These are phyloP conservation scores for Diabrotica undecimpunctata DNA, from an alignment of 1,140 invertebrate species.

Conservation along the genomic window DNA sequence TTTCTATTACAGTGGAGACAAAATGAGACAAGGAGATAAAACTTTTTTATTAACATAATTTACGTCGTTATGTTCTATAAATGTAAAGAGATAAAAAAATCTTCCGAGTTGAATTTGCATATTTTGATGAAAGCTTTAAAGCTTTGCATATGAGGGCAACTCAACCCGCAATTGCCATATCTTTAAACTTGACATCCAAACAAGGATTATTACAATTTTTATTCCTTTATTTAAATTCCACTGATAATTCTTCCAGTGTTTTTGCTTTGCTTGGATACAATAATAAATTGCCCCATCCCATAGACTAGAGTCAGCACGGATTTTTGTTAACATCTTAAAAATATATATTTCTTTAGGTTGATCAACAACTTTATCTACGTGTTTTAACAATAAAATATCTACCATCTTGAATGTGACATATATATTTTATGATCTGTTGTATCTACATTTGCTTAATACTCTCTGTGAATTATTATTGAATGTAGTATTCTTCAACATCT, in stretches of 20 bases:
- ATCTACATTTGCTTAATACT: too few species aligned
- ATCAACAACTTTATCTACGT: too few species aligned
- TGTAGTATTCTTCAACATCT: too few species aligned
- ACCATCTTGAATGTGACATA: too few species aligned
- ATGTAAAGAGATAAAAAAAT: conserved; percentile 3
- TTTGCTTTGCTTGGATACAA: neutral
- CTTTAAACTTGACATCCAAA: neutral
- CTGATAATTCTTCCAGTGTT: neutral
- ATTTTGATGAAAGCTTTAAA: neutral
- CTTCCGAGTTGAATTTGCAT: neutral
- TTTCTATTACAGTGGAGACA: neutral
- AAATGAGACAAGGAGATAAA: conserved; percentile 2
- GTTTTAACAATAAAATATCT: too few species aligned
- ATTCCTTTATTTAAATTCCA: neutral
- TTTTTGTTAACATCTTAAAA: too few species aligned
- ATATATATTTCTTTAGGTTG: too few species aligned
- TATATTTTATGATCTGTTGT: too few species aligned
- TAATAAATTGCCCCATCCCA: too few species aligned
- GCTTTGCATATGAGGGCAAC: neutral
- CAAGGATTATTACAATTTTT: neutral
- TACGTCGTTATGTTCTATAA: conserved; percentile 2
- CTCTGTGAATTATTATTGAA: too few species aligned
- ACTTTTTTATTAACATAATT: conserved; percentile 3
- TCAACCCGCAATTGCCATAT: conserved; percentile 1
- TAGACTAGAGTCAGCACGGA: too few species aligned